phyloP scores from a whole-genome alignment of 1,140 invertebrate species.

The Sinonovacula constricta region DNA sequence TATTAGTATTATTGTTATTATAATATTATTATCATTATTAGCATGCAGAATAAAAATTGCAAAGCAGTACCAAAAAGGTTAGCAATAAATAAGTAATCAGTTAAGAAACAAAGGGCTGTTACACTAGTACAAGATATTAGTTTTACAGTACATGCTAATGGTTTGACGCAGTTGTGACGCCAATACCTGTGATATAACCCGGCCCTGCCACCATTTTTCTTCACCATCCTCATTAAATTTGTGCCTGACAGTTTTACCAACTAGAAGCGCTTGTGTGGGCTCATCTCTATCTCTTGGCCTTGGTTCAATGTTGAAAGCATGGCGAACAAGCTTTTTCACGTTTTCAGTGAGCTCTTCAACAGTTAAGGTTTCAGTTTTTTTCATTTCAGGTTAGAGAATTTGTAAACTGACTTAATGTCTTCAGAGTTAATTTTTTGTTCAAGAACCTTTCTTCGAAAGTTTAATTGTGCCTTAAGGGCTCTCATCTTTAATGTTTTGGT shows the following conservation, averaged over 20 bases:
- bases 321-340: conserved; percentile 9
- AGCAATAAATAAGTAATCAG: no score
- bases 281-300: not conserved
- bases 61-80: no score
- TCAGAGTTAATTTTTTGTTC: not conserved
- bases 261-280: not conserved
- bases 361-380: not conserved
- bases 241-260: conserved; percentile 2
- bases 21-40: no score
- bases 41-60: no score
- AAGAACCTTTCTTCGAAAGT: conserved; percentile 21
- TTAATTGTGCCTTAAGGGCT: conserved; percentile 6
- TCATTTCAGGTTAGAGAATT: conserved; percentile 11
- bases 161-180: no score
- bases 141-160: no score
- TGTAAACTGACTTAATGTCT: not conserved
- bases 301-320: conserved; percentile 8
- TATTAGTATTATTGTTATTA: no score
- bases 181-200: conserved; percentile 38
- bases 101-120: no score
- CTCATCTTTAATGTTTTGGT: conserved; percentile 1
- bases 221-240: not conserved
- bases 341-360: conserved; percentile 6
- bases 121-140: no score
- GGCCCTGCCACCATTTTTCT: conserved; percentile 28